Percentiles rank a stretch among this genome's conserved stretches.
These are phyloP conservation scores for Echinometra lucunter DNA, from an alignment of 53 echinoderm and acorn worm genomes.

Conservation along the genomic window DNA sequence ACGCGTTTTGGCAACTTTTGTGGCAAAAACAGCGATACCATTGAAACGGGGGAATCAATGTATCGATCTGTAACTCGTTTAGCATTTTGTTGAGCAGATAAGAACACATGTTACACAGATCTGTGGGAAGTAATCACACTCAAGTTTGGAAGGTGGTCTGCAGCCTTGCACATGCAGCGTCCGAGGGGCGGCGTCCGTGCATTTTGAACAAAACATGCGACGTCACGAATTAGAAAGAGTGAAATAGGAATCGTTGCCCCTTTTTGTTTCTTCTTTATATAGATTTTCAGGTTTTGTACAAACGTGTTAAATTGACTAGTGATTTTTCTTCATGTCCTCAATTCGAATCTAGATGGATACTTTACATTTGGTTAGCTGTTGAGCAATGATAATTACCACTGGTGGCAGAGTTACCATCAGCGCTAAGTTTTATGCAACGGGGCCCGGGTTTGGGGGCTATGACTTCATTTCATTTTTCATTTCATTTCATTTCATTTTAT, in stretches of 20 bases:
- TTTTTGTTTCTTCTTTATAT: not conserved
- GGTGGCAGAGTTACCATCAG: too few species aligned
- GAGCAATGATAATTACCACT: too few species aligned
- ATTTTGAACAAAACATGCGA: not conserved
- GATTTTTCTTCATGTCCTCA: too few species aligned
- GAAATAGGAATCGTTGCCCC: not conserved
- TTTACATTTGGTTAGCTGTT: too few species aligned
- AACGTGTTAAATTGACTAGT: too few species aligned
- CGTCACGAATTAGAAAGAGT: not conserved
- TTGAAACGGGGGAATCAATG: constrained; percentile 22
- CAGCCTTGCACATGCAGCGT: not conserved
- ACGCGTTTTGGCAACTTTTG: constrained; percentile 40
- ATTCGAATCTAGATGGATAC: too few species aligned
- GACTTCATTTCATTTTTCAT: too few species aligned
- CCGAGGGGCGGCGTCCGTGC: not conserved
- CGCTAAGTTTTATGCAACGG: too few species aligned
- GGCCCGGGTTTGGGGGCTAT: too few species aligned
- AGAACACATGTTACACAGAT: constrained; percentile 12
- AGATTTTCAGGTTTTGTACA: too few species aligned
- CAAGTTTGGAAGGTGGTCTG: not conserved
- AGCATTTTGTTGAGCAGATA: constrained; percentile 26
- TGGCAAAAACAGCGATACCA: not conserved
- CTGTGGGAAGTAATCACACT: not conserved
- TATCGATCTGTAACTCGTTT: constrained; percentile 31
- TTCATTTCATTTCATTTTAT: too few species aligned